Evolutionary conservation across 2,888 invertebrate genomes (phyloP).

Genomic region (Troides oblongomaculatus): DNA sequence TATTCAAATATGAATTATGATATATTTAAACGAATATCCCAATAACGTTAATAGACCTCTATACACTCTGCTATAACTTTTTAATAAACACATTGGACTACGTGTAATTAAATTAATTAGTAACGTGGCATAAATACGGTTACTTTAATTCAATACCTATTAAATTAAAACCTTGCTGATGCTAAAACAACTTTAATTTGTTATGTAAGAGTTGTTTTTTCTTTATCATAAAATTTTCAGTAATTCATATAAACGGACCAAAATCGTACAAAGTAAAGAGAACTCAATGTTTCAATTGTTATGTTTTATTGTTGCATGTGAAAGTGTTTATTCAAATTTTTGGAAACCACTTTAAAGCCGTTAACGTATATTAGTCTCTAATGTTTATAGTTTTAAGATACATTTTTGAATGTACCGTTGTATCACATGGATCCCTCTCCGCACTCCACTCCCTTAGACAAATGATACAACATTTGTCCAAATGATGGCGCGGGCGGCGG

Average conservation of each 20-base stretch:
- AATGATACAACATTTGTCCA: constrained; percentile 81
- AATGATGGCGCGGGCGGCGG: constrained; percentile 81
- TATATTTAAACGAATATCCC: too few species aligned
- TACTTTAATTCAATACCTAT: constrained; percentile 77
- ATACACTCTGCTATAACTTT: background rate
- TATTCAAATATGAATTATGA: too few species aligned
- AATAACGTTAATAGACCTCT: too few species aligned
- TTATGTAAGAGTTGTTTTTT: constrained; percentile 63
- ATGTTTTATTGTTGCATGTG: constrained; percentile 55
- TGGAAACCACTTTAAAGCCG: constrained; percentile 57
- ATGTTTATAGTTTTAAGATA: constrained; percentile 42
- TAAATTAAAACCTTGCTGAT: constrained; percentile 52
- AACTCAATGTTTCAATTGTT: constrained; percentile 48
- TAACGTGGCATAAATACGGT: constrained; percentile 70
- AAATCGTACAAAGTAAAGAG: constrained; percentile 47
- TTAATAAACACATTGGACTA: background rate
- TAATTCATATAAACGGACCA: constrained; percentile 70
- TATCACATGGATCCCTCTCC: constrained; percentile 53
- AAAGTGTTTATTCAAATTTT: constrained; percentile 61
- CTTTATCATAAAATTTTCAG: constrained; percentile 65
- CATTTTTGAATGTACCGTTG: constrained; percentile 42
- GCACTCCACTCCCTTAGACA: constrained; percentile 70
- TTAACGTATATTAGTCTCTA: constrained; percentile 48
- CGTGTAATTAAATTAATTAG: constrained; percentile 76
- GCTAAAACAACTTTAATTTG: constrained; percentile 59